Evolutionary conservation across 1,140 invertebrate genomes (phyloP).

Genomic region (Ruditapes philippinarum): DNA sequence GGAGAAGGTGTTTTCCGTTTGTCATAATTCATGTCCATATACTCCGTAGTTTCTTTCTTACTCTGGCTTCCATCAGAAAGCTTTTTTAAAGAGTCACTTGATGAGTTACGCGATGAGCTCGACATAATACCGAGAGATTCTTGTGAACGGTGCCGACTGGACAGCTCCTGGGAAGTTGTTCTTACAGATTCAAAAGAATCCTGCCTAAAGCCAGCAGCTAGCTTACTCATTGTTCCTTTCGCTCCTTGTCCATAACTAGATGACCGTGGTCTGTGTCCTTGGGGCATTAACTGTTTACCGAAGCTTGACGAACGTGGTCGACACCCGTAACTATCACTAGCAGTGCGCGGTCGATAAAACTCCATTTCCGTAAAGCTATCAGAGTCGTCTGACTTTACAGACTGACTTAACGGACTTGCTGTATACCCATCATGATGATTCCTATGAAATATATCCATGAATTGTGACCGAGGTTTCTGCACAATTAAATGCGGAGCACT

Average conservation of each 20-base stretch:
- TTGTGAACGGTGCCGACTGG: constrained; percentile 68
- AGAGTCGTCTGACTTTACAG: constrained; percentile 81
- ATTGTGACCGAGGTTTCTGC: constrained; percentile 64
- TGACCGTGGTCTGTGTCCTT: constrained; percentile 81
- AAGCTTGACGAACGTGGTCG: constrained; percentile 82
- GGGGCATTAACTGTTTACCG: constrained; percentile 71
- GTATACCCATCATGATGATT: constrained; percentile 64
- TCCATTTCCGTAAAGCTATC: constrained; percentile 84
- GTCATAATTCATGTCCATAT: constrained; percentile 79
- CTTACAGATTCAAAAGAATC: constrained; percentile 75
- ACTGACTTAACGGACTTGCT: constrained; percentile 77
- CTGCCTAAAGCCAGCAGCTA: constrained; percentile 63
- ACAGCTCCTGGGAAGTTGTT: constrained; percentile 73
- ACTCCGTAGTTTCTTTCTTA: constrained; percentile 74
- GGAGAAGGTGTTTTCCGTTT: constrained; percentile 73
- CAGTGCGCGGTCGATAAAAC: constrained; percentile 82
- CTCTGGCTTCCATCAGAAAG: constrained; percentile 68
- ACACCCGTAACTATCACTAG: constrained; percentile 84
- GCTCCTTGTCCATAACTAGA: constrained; percentile 83
- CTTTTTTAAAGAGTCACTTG: constrained; percentile 79
- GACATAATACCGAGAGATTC: constrained; percentile 80
- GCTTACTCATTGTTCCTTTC: constrained; percentile 61
- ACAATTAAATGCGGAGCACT: constrained; percentile 83
- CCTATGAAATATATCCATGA: constrained; percentile 37
- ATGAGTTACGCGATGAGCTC: constrained; percentile 75